A percentile compares a stretch with the other conserved stretches of the same genome.
These are phyloP conservation scores for Pterobdella sp. DNA, from an alignment of 2,888 invertebrate genomes.

Conservation along the genomic window DNA sequence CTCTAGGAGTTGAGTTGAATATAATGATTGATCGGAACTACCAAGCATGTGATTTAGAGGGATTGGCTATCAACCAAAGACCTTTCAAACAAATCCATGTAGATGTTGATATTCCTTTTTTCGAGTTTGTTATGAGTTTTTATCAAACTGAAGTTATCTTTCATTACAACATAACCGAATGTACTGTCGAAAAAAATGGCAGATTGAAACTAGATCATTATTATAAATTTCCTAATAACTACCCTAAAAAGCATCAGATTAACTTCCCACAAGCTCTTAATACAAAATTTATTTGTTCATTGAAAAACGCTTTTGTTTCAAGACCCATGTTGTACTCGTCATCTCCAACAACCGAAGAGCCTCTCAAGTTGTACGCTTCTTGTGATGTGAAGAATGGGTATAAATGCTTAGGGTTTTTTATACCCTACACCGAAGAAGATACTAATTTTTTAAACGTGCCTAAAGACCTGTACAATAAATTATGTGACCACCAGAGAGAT, in stretches of 20 bases:
- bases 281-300: not conserved
- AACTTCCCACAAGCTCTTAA: not conserved
- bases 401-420: constrained; percentile 3
- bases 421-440: not conserved
- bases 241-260: not conserved
- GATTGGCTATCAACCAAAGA: not conserved
- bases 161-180: not conserved
- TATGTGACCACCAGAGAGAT: not conserved
- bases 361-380: not conserved
- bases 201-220: not conserved
- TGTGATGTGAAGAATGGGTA: not conserved
- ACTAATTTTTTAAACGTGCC: not conserved
- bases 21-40: not conserved
- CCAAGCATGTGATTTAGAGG: not conserved
- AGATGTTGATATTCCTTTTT: not conserved
- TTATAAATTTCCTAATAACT: not conserved
- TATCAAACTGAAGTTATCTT: not conserved
- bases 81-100: not conserved
- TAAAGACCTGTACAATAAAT: not conserved
- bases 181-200: not conserved
- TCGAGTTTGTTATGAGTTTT: not conserved
- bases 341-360: not conserved
- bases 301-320: not conserved
- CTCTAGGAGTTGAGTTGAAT: not conserved
- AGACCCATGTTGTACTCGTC: not conserved